These are phyloP conservation scores for Ammodytes marinus DNA, from an alignment of 2,113 vertebrate genomes.

Conservation along the genomic window DNA sequence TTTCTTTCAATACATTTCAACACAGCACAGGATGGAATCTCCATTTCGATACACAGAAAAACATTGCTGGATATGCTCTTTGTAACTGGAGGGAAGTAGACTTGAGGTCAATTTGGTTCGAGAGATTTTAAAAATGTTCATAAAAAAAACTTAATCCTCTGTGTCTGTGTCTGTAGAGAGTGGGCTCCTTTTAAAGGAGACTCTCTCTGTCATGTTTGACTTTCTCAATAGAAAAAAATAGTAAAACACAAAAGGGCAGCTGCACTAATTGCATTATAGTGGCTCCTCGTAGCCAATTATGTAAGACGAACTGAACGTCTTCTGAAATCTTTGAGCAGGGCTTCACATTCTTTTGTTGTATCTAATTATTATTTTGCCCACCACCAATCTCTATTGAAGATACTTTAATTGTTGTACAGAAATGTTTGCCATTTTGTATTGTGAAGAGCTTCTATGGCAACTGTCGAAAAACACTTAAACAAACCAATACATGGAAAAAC, in stretches of 20 bases:
- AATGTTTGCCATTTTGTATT: background rate
- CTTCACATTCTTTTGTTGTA: background rate
- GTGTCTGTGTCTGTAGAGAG: background rate
- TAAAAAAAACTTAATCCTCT: background rate
- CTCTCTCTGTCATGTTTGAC: slow-evolving; percentile 36
- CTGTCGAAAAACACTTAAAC: background rate
- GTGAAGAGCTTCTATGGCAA: background rate
- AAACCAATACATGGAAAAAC: background rate
- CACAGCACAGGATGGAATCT: background rate
- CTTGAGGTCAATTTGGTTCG: background rate
- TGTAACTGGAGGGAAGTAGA: background rate
- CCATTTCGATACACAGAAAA: background rate
- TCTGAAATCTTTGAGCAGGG: slow-evolving; percentile 4
- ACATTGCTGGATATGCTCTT: slow-evolving; percentile 2
- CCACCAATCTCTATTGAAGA: background rate
- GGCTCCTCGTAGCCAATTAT: slow-evolving; percentile 2
- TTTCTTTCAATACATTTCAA: slow-evolving; percentile 12
- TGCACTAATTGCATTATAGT: slow-evolving; percentile 40
- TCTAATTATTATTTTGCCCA: slow-evolving; percentile 15
- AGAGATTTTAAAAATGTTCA: background rate
- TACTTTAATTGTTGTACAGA: background rate
- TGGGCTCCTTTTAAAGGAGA: background rate
- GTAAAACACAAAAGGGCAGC: slow-evolving; percentile 32
- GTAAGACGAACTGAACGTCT: slow-evolving; percentile 1
- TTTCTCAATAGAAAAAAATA: slow-evolving; percentile 39